Base-by-base conservation (phyloP, 2,888 invertebrate genomes). In the Ellobium chinense region DNA sequence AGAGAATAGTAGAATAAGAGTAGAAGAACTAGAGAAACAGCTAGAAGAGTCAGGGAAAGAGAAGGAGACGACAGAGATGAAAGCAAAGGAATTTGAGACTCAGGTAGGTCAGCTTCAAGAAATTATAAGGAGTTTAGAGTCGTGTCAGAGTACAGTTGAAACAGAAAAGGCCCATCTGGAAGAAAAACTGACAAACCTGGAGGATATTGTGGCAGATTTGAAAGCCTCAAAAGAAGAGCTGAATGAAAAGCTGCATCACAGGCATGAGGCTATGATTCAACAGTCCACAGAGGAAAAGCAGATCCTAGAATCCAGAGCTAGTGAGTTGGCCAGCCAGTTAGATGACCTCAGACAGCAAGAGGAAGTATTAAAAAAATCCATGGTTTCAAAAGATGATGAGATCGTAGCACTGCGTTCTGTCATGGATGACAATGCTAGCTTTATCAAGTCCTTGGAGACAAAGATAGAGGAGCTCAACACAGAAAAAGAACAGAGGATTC, bases 121-220 rank as follows among this genome's bases (percentile, higher is more conserved):
- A 29, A 58, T 74, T 29, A 34, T 82, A 7, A 37, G 62, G 14
- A 54, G 69, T 1, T 78, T 85, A 27, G 82, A 85, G 70, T 54
- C 73, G 3, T 82, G 82, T 39, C 85, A 70, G 74, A 80, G 63
- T 58, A 76, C 56, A 36, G 77, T 86, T 65, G 83, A 87, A n/a
- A 84, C 81, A 39, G 88, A 89, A 73, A 87, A 88, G 69, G 63
- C 73, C 1, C 73, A 82, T 36, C 60, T 87, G n/a, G 87, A 87
- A 29, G 86, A 84, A 31, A 85, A 85, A 62, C 82, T 88, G 7
- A 81, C 78, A 14, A 84, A 83, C 36, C 85, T 91, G 56, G 86
- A 87, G 66, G 81, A 78, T 5, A 83, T 85, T 14, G 68, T 88
- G 66, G 78, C 82, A 7, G 83, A 85, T 12, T 80, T 87, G 58